phyloP scores from a whole-genome alignment of 2,797 vertebrate species.

The Lycodopsis pacificus region DNA sequence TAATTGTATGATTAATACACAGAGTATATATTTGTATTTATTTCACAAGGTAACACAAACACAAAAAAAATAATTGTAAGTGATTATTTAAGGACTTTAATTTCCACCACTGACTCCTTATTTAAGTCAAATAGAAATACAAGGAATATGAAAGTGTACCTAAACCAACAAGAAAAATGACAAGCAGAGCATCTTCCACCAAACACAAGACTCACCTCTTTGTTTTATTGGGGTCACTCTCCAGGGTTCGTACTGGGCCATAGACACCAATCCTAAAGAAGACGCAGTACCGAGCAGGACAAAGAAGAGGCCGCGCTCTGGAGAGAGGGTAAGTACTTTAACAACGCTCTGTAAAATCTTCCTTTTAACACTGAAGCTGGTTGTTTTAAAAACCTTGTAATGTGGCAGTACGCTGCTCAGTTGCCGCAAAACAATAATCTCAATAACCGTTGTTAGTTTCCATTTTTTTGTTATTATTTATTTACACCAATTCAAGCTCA shows the following conservation, averaged over 20 bases:
- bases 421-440: neutral
- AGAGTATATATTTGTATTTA: neutral
- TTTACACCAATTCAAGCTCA: neutral
- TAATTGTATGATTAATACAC: neutral
- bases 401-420: neutral
- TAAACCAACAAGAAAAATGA: slow-evolving; percentile 7
- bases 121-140: neutral
- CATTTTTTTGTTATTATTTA: neutral
- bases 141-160: neutral
- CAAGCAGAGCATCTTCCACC: neutral
- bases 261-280: slow-evolving; percentile 93
- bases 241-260: slow-evolving; percentile 93
- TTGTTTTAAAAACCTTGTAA: slow-evolving; percentile 10
- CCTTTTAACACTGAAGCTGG: neutral
- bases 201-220: neutral
- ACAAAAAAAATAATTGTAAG: neutral
- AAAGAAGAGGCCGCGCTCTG: slow-evolving; percentile 91
- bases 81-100: neutral
- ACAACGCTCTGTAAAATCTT: neutral
- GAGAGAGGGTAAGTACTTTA: slow-evolving; percentile 86
- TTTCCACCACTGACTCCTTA: slow-evolving; percentile 5
- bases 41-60: neutral
- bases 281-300: slow-evolving; percentile 88
- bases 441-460: neutral
- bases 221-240: slow-evolving; percentile 37